Evolutionary conservation across 2,113 vertebrate genomes (phyloP).

Genomic region (Leptocoma aspasia): DNA sequence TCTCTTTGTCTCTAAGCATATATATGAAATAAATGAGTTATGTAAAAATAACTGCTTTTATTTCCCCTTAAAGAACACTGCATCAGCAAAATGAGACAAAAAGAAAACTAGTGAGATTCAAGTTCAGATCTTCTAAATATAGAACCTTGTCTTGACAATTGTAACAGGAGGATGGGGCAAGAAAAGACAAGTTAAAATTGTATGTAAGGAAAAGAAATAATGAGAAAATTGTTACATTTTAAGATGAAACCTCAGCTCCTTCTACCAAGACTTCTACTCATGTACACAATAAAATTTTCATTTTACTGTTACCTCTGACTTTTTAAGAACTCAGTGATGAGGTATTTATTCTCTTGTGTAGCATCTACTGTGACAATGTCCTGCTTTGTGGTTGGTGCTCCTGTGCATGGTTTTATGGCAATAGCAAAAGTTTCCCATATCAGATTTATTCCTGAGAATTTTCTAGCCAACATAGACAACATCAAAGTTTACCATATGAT

Average conservation of each 20-base stretch:
- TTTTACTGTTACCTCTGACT: background rate
- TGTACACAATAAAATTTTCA: background rate
- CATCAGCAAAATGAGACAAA: background rate
- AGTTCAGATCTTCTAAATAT: background rate
- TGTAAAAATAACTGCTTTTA: background rate
- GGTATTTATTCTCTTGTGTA: background rate
- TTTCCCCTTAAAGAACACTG: background rate
- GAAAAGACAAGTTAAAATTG: background rate
- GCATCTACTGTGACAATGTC: accelerated
- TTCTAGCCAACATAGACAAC: background rate
- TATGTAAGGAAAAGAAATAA: background rate
- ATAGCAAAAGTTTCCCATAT: background rate
- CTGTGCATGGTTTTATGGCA: background rate
- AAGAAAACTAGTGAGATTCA: background rate
- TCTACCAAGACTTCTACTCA: background rate
- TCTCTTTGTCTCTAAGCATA: background rate
- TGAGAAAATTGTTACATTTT: background rate
- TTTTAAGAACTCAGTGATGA: background rate
- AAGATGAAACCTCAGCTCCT: background rate
- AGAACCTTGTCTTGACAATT: background rate
- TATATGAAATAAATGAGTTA: background rate
- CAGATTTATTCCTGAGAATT: background rate
- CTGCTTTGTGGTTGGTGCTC: background rate
- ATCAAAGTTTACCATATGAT: background rate
- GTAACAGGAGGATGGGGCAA: background rate